Conservation (phyloP, 2,113 vertebrate genomes). For the Verasper variegatus region DNA sequence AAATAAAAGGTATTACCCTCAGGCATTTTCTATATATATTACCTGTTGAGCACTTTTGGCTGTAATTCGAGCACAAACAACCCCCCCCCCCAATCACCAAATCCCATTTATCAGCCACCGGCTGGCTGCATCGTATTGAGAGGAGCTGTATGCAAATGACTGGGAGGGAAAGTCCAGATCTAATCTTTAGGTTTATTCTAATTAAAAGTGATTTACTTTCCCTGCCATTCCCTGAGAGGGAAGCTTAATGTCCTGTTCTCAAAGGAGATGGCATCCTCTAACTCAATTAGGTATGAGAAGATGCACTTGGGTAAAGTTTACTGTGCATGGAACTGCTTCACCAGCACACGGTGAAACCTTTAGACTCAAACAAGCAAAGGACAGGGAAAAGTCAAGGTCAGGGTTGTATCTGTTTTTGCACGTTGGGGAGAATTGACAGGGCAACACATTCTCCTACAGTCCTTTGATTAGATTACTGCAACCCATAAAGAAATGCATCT, state of each 20-base stretch:
- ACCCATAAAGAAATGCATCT: too few species aligned
- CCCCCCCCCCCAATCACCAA: constrained; percentile 52
- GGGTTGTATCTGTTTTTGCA: constrained; percentile 5
- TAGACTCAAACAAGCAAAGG: constrained; percentile 2
- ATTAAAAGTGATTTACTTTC: constrained; percentile 84
- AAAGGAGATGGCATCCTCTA: constrained; percentile 66
- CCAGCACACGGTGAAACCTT: constrained; percentile 20
- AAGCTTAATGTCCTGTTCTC: constrained; percentile 75
- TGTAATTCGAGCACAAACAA: background rate
- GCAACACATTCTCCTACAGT: background rate
- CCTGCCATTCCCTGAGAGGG: constrained; percentile 55
- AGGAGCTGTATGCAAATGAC: constrained; percentile 73
- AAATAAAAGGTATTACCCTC: background rate
- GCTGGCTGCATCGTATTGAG: constrained; percentile 60
- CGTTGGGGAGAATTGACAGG: background rate
- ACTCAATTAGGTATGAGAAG: constrained; percentile 68
- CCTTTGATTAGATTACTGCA: background rate
- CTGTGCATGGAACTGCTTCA: constrained; percentile 42
- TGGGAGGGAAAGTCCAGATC: constrained; percentile 69
- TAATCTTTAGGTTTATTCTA: constrained; percentile 83
- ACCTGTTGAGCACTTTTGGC: constrained; percentile 50
- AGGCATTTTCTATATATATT: constrained; percentile 17
- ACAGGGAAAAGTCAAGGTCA: constrained; percentile 54
- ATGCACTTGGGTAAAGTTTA: constrained; percentile 71
- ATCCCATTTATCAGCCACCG: constrained; percentile 76